Conservation (phyloP, 2,888 invertebrate species). For the Amorpha juglandis region DNA sequence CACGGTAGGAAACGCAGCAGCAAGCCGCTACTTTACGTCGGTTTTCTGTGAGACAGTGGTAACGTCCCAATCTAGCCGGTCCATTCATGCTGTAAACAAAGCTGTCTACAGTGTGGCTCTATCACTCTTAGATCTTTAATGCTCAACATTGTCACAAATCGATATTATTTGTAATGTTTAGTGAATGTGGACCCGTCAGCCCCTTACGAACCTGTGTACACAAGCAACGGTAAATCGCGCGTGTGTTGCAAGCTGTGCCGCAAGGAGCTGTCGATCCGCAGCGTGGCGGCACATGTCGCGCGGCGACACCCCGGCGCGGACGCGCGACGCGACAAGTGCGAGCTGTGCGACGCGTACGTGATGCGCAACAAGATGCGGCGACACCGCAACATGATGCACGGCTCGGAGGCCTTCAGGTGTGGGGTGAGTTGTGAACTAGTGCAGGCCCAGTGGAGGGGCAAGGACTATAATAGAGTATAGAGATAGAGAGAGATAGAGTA, state of each 20-base stretch:
- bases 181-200: slow-evolving; percentile 28
- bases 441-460: no score
- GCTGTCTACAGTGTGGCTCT: no score
- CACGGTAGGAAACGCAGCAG: no score
- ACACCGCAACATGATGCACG: slow-evolving; percentile 51
- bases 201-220: slow-evolving; percentile 1
- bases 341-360: slow-evolving; percentile 56
- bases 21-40: no score
- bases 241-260: slow-evolving; percentile 59
- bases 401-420: slow-evolving; percentile 41
- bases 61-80: no score
- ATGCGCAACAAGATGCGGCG: slow-evolving; percentile 46
- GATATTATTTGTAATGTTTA: slow-evolving; percentile 27
- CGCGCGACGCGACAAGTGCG: slow-evolving; percentile 54
- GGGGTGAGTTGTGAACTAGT: slow-evolving; percentile 45
- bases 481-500: no score
- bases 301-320: slow-evolving; percentile 57
- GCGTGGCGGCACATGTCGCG: slow-evolving; percentile 55
- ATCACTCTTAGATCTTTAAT: no score
- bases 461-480: no score
- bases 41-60: no score
- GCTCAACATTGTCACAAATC: not conserved
- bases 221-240: slow-evolving; percentile 31
- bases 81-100: no score
- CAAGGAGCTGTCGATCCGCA: slow-evolving; percentile 55